These are phyloP conservation scores for Muscicapa adusta DNA, from an alignment of 2,113 vertebrate genomes.

Conservation along the genomic window DNA sequence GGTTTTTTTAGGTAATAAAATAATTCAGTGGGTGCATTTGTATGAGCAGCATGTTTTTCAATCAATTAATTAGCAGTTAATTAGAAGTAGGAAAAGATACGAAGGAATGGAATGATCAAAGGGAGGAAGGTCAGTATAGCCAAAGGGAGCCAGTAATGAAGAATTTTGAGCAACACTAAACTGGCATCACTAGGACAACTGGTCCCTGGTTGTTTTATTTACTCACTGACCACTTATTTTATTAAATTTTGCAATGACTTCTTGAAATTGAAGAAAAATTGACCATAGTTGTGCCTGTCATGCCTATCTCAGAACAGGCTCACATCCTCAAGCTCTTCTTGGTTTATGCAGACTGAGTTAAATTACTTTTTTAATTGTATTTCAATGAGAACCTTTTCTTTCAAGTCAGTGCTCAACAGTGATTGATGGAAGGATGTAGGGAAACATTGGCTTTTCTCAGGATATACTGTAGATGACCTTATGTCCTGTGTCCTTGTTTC, in stretches of 20 bases:
- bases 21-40: neutral
- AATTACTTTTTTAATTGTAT: conserved; percentile 60
- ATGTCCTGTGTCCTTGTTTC: conserved; percentile 64
- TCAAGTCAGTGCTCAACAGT: conserved; percentile 31
- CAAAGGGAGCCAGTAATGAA: neutral
- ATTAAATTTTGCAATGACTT: neutral
- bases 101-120: neutral
- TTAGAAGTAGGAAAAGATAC: neutral
- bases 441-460: conserved; percentile 64
- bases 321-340: neutral
- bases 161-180: neutral
- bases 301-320: neutral
- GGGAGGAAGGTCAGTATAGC: neutral
- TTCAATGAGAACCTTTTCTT: conserved; percentile 57
- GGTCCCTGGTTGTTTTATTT: neutral
- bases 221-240: neutral
- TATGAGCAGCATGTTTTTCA: neutral
- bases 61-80: neutral
- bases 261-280: neutral
- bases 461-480: conserved; percentile 56
- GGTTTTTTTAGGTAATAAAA: neutral
- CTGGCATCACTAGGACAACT: neutral
- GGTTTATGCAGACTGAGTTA: conserved; percentile 33
- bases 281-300: neutral
- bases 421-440: conserved; percentile 52